Conservation (phyloP, 1,140 invertebrate species). For the Agraylea sexmaculata region DNA sequence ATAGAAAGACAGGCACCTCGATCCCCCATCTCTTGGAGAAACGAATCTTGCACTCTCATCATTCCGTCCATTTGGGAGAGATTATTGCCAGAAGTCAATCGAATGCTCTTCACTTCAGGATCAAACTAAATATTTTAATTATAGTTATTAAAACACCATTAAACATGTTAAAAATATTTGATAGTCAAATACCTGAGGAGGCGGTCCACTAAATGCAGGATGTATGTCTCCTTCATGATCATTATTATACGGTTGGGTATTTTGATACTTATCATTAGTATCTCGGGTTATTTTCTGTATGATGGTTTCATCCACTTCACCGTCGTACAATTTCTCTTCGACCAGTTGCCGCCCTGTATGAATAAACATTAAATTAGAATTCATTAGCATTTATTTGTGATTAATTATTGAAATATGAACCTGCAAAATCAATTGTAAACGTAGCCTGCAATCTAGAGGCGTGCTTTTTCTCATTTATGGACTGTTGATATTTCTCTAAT, state of each 20-base stretch:
- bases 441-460: constrained; percentile 54
- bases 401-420: constrained; percentile 29
- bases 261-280: constrained; percentile 3
- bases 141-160: not conserved
- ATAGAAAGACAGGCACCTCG: constrained; percentile 82
- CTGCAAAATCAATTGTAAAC: constrained; percentile 76
- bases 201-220: constrained; percentile 30
- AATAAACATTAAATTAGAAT: constrained; percentile 2
- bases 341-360: constrained; percentile 37
- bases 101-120: constrained; percentile 11
- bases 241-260: constrained; percentile 8
- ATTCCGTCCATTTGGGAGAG: constrained; percentile 10
- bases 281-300: constrained; percentile 30
- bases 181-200: constrained; percentile 27
- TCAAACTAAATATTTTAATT: constrained; percentile 16
- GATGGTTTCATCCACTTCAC: constrained; percentile 38
- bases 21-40: constrained; percentile 80
- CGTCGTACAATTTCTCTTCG: constrained; percentile 38
- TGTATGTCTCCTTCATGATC: constrained; percentile 30
- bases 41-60: constrained; percentile 63
- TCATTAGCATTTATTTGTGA: not conserved
- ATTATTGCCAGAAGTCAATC: too few species aligned
- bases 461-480: constrained; percentile 56
- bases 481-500: constrained; percentile 56
- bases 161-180: not conserved